A percentile compares a stretch with the other conserved stretches of the same genome.
phyloP scores from a whole-genome alignment of 2,888 invertebrate genomes.

The Apamea monoglypha region DNA sequence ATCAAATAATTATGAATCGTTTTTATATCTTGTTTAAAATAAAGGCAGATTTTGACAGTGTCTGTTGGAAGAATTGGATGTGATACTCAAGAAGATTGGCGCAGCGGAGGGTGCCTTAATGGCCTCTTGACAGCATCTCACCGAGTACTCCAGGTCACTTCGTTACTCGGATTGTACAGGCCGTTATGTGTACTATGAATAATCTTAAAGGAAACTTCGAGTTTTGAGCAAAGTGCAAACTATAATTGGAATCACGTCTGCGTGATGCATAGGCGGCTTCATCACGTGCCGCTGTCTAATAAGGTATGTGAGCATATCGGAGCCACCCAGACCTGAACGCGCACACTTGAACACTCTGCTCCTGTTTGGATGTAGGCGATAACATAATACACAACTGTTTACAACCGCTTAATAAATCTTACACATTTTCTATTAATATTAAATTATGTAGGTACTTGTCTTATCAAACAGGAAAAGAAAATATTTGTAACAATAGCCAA shows the following conservation, averaged over 20 bases:
- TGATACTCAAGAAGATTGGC: conserved; percentile 87
- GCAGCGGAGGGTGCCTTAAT: conserved; percentile 86
- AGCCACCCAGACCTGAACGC: conserved; percentile 18
- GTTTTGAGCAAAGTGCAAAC: conserved; percentile 68
- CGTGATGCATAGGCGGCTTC: conserved; percentile 39
- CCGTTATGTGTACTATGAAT: conserved; percentile 84
- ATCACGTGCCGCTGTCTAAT: conserved; percentile 52
- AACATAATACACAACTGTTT: not conserved
- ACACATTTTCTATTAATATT: conserved; percentile 16
- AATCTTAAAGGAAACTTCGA: conserved; percentile 78
- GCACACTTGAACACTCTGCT: conserved; percentile 4
- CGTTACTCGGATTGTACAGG: conserved; percentile 87
- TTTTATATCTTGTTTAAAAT: conserved; percentile 69
- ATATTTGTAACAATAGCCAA: conserved; percentile 28
- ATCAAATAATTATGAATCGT: conserved; percentile 67
- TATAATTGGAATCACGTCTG: conserved; percentile 69
- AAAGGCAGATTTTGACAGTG: conserved; percentile 74
- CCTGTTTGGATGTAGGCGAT: not conserved
- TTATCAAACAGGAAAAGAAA: conserved; percentile 18
- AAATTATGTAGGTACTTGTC: not conserved
- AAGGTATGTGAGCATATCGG: conserved; percentile 32
- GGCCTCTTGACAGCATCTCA: conserved; percentile 87
- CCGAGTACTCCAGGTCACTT: conserved; percentile 88
- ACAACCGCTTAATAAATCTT: conserved; percentile 12
- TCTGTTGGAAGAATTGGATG: conserved; percentile 82